Base-by-base conservation (phyloP, 2,888 invertebrate genomes). In the Trissolcus japonicus region DNA sequence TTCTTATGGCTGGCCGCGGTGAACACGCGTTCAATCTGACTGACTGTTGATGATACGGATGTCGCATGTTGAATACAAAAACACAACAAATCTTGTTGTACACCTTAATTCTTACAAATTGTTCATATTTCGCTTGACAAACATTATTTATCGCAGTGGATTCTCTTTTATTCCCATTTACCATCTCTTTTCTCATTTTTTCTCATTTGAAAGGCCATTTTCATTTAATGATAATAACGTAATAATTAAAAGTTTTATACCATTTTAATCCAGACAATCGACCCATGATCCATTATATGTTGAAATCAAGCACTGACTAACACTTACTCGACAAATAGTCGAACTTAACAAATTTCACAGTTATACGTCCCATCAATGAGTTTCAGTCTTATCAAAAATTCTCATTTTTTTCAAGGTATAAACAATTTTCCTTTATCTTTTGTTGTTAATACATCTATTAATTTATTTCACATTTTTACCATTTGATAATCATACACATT, bases 1-100 rank as follows among this genome's bases (percentile, higher is more conserved):
- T 97, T 97, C 94, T 98, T 98, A 92, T 97, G 97, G 91, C 95
- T 95, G 90, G 98, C 96, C 88, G 96, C 95, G 90, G 93, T 92
- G 93, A 98, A 98, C 92, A 98, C 96, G 93, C 96, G 95, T 94
- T 97, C 98, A 93, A 98, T 97, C 95, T 98, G 97, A 94, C 96
- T 95, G 95, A 98, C 98, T 98, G 95, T 87, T 87, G 88, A 84
- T 86, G 88, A 88, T 85, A 86, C 66, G 85, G 88, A 81, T 83
- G 85, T 88, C 85, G 88, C 84, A 86, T 87, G 89, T 89, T 85
- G 88, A 88, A 89, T 89, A 88, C 88, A 87, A 87, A 89, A 89
- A 88, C 87, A 89, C 89, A 89, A 89, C 88, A 89, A 89, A 89
- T 89, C 86, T 51, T 85, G 86, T 88, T 89, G 89, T 89, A 88